Percentiles rank a stretch among this genome's conserved stretches.
phyloP scores from a whole-genome alignment of 2,888 invertebrate species.

The Caenorhabditis wallacei region DNA sequence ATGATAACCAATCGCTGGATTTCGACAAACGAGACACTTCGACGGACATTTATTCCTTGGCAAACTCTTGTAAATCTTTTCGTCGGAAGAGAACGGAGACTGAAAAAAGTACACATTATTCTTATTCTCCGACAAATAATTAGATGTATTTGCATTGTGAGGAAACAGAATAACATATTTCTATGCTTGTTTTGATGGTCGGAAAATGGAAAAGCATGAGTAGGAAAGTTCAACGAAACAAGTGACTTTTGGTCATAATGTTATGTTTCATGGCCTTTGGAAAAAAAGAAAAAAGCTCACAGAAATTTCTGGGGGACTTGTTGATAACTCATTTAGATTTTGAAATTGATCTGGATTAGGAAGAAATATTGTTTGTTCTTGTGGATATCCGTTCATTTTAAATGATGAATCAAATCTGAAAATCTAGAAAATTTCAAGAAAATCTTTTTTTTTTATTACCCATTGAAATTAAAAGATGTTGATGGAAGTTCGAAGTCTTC shows the following conservation, averaged over 20 bases:
- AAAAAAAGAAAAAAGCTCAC: constrained; percentile 15
- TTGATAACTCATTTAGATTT: constrained; percentile 9
- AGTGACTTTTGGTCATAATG: not conserved
- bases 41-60: constrained; percentile 67
- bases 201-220: constrained; percentile 8
- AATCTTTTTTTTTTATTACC: not conserved
- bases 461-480: constrained; percentile 16
- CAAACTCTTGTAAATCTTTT: constrained; percentile 50
- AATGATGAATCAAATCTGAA: constrained; percentile 11
- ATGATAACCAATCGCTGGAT: constrained; percentile 72
- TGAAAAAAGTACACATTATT: constrained; percentile 33
- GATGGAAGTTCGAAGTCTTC: constrained; percentile 31
- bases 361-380: constrained; percentile 14
- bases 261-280: not conserved
- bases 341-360: constrained; percentile 5
- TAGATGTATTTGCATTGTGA: constrained; percentile 5
- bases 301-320: constrained; percentile 40
- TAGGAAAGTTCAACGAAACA: constrained; percentile 47
- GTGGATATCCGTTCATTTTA: constrained; percentile 1
- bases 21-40: constrained; percentile 71
- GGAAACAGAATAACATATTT: constrained; percentile 12
- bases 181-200: constrained; percentile 18
- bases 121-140: not conserved
- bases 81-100: constrained; percentile 48
- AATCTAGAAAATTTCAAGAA: not conserved